phyloP scores from a whole-genome alignment of 2,113 vertebrate species.

The Callionymus lyra region DNA sequence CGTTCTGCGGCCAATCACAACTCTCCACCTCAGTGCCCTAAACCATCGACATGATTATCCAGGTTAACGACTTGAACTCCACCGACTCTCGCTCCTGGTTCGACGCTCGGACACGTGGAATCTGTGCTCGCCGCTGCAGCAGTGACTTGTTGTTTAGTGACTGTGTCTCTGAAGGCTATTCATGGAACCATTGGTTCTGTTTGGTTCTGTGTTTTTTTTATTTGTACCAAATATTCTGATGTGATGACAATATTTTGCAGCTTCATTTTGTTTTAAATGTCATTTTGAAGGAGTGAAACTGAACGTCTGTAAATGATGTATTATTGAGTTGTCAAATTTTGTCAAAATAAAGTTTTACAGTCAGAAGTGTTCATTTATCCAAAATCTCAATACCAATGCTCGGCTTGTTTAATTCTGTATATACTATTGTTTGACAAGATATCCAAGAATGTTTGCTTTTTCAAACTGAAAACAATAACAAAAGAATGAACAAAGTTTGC shows the following conservation, averaged over 20 bases:
- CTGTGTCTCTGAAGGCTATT: constrained; percentile 70
- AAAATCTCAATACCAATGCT: too few species aligned
- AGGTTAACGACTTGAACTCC: neutral
- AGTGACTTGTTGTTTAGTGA: constrained; percentile 47
- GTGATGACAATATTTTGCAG: constrained; percentile 54
- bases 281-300: constrained; percentile 49
- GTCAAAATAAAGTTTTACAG: constrained; percentile 66
- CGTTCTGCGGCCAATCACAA: constrained; percentile 11
- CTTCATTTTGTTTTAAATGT: constrained; percentile 50
- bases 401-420: too few species aligned
- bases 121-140: constrained; percentile 16
- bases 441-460: too few species aligned
- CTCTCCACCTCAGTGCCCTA: constrained; percentile 9
- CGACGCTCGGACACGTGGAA: constrained; percentile 11
- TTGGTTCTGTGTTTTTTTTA: constrained; percentile 75
- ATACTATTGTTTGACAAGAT: too few species aligned
- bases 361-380: constrained; percentile 11
- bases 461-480: too few species aligned
- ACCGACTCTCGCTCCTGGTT: constrained; percentile 2
- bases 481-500: too few species aligned
- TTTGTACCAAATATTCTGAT: constrained; percentile 89
- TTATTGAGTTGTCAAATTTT: constrained; percentile 47
- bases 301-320: constrained; percentile 39
- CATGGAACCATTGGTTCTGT: constrained; percentile 64
- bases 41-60: neutral